phyloP scores from a whole-genome alignment of 30 jellyfish, hydroid and myxozoan genomes.

The Aurelia sp. region DNA sequence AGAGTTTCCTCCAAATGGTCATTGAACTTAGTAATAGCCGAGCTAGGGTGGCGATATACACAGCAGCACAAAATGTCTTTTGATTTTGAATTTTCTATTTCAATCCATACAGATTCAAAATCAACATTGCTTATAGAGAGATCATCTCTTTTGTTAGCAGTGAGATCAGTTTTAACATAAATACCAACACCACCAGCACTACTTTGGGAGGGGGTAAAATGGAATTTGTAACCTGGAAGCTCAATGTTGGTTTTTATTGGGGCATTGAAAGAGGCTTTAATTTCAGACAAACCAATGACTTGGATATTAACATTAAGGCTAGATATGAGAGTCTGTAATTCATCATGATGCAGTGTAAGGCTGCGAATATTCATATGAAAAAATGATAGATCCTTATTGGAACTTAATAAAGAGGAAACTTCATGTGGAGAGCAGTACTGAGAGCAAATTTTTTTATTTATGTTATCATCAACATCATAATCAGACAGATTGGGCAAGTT shows the following conservation, averaged over 20 bases:
- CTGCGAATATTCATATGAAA: conserved; percentile 23
- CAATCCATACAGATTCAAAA: conserved; percentile 1
- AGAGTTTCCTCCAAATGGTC: too few relatives aligned
- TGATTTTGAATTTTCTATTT: too few relatives aligned
- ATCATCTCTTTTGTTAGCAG: conserved; percentile 46
- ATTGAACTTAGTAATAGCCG: too few relatives aligned
- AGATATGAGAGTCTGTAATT: background rate
- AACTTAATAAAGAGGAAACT: too few relatives aligned
- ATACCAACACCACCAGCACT: conserved; percentile 50
- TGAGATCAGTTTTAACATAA: conserved; percentile 25
- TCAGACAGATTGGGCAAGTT: conserved; percentile 45
- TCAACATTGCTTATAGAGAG: background rate
- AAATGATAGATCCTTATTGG: too few relatives aligned
- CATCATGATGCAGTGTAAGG: conserved; percentile 39
- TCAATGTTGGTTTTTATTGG: conserved; percentile 6
- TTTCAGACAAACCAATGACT: conserved; percentile 37
- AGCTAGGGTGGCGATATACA: too few relatives aligned
- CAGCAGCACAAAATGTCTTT: too few relatives aligned
- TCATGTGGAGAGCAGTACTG: too few relatives aligned
- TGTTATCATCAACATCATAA: conserved; percentile 33
- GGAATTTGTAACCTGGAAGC: conserved; percentile 27
- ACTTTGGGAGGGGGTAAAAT: conserved; percentile 16
- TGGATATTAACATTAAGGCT: conserved; percentile 1
- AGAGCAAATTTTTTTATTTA: background rate
- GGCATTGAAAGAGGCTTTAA: background rate